A percentile compares a stretch with the other conserved stretches of the same genome.
Conservation (phyloP, 2,888 invertebrate genomes). For the Pseudococcus viburni region DNA sequence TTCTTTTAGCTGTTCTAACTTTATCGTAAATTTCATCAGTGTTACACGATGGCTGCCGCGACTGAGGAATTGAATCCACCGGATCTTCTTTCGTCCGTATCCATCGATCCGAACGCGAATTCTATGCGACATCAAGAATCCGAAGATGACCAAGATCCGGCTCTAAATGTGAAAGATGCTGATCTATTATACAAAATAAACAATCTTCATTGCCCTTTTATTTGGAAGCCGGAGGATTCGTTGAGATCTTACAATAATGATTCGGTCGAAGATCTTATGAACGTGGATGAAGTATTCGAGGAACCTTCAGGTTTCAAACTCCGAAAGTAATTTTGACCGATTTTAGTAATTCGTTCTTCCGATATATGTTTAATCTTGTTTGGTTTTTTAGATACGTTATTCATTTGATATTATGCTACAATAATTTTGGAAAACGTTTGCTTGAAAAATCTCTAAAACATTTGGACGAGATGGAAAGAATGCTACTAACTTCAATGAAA, state of each 20-base stretch:
- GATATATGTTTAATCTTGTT: background rate
- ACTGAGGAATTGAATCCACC: background rate
- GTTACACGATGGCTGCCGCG: background rate
- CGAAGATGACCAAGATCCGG: background rate
- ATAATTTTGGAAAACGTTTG: conserved; percentile 40
- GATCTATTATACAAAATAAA: background rate
- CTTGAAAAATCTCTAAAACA: background rate
- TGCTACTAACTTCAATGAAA: conserved; percentile 29
- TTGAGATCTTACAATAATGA: conserved; percentile 2
- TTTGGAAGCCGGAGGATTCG: conserved; percentile 35
- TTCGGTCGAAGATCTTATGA: background rate
- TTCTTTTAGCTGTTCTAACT: too few species aligned
- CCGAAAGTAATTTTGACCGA: conserved; percentile 12
- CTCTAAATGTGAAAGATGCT: background rate
- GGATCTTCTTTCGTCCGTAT: background rate
- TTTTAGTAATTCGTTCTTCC: background rate
- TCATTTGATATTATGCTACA: conserved; percentile 42
- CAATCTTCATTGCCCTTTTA: conserved; percentile 54
- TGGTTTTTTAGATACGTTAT: conserved; percentile 44
- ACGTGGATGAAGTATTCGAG: conserved; percentile 32
- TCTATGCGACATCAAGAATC: background rate
- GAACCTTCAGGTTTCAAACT: conserved; percentile 34
- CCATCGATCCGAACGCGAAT: background rate
- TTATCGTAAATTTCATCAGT: background rate
- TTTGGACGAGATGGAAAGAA: conserved; percentile 59